Conservation (phyloP, 2,888 invertebrate genomes). For the Allolobophora icterica region DNA sequence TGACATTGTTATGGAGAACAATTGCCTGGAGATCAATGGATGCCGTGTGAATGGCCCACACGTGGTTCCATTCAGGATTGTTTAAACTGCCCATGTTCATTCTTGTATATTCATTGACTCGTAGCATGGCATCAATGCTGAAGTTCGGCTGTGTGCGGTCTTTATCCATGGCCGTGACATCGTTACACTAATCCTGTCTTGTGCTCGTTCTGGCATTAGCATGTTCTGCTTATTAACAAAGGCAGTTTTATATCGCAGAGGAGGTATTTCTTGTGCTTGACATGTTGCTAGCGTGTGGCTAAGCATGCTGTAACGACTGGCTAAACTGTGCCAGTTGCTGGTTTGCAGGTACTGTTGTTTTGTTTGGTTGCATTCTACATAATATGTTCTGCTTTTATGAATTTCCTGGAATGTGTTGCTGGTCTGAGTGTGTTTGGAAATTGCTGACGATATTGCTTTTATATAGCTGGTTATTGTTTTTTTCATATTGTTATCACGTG, state of each 20-base stretch:
- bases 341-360: not conserved
- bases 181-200: not conserved
- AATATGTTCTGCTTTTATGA: not conserved
- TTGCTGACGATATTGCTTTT: not conserved
- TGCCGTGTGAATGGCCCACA: not conserved
- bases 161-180: not conserved
- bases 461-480: not conserved
- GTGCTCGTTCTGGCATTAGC: not conserved
- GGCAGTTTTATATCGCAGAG: slow-evolving; percentile 13
- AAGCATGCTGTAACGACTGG: not conserved
- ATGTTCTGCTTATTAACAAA: not conserved
- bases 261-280: not conserved
- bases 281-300: not conserved
- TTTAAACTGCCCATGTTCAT: not conserved
- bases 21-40: not conserved
- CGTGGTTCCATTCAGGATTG: not conserved
- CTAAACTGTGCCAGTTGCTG: not conserved
- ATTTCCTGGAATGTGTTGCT: not conserved
- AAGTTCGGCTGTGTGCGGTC: not conserved
- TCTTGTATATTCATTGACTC: slow-evolving; percentile 3
- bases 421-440: not conserved
- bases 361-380: not conserved
- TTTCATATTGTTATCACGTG: not conserved
- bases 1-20: not conserved
- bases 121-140: not conserved